These are phyloP conservation scores for Musca vetustissima DNA, from an alignment of 1,140 invertebrate genomes.

Conservation along the genomic window DNA sequence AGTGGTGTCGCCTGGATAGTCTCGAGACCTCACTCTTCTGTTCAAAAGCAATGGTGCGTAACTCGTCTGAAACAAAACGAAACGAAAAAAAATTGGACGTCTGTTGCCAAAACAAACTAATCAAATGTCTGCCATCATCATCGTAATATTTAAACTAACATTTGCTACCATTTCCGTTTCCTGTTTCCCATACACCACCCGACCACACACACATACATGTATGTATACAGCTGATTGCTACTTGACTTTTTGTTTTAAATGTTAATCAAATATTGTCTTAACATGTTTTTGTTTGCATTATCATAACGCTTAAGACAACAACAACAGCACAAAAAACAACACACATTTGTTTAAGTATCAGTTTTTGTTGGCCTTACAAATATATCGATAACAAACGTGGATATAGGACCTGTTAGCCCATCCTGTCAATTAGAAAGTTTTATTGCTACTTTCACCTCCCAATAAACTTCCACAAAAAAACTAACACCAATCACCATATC, in stretches of 20 bases:
- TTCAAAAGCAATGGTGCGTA: not conserved
- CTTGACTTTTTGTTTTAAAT: constrained; percentile 9
- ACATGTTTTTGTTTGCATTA: not conserved
- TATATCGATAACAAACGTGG: too few relatives aligned
- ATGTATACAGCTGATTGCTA: not conserved
- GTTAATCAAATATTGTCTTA: constrained; percentile 6
- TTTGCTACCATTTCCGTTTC: constrained; percentile 18
- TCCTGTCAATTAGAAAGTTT: too few relatives aligned
- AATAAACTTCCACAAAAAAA: constrained; percentile 9
- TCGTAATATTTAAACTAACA: constrained; percentile 14
- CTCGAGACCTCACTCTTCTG: not conserved
- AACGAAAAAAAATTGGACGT: not conserved
- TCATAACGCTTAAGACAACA: too few relatives aligned
- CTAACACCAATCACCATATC: not conserved
- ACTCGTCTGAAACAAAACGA: not conserved
- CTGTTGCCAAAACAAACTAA: constrained; percentile 16
- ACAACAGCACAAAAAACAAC: too few relatives aligned
- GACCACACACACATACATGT: not conserved
- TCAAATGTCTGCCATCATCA: constrained; percentile 24
- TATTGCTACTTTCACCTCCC: not conserved
- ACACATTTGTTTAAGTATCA: too few relatives aligned
- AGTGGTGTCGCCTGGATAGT: too few relatives aligned
- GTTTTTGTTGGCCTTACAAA: too few relatives aligned
- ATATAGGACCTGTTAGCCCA: too few relatives aligned
- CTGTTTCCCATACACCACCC: not conserved